phyloP scores from a whole-genome alignment of 2,888 invertebrate genomes.

The Spialia ferax region DNA sequence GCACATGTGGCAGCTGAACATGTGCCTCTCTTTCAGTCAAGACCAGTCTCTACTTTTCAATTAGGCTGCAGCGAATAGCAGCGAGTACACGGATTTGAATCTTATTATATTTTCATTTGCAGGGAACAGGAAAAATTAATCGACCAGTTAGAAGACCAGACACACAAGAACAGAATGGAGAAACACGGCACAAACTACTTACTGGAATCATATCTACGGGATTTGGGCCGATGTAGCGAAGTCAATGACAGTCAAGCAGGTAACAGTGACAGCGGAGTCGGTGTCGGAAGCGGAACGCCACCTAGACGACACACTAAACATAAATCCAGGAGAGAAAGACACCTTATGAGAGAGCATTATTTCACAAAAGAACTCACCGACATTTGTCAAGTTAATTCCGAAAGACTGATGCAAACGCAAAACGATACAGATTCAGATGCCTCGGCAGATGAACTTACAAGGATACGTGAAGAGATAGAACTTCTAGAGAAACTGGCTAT shows the following conservation, averaged over 20 bases:
- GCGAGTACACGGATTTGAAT: too few relatives aligned
- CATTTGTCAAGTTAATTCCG: conserved; percentile 83
- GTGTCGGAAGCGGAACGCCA: conserved; percentile 89
- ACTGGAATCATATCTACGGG: conserved; percentile 90
- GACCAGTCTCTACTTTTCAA: too few relatives aligned
- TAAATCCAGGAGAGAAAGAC: conserved; percentile 83
- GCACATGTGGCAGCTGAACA: too few relatives aligned
- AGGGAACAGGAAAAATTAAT: conserved; percentile 93
- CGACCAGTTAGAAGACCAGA: conserved; percentile 92
- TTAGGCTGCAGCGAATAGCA: too few relatives aligned
- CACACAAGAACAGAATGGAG: conserved; percentile 90
- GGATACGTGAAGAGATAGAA: conserved; percentile 89
- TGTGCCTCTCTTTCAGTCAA: too few relatives aligned
- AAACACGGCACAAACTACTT: conserved; percentile 93
- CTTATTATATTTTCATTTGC: conserved; percentile 48
- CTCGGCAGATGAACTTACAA: conserved; percentile 83
- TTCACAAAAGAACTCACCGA: conserved; percentile 84
- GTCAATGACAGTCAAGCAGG: conserved; percentile 86
- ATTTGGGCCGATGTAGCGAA: conserved; percentile 75
- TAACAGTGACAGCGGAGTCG: conserved; percentile 90
- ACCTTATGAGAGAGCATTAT: conserved; percentile 84
- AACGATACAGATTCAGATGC: conserved; percentile 82
- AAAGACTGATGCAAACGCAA: conserved; percentile 74
- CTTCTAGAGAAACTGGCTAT: conserved; percentile 91
- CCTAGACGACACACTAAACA: conserved; percentile 83